Evolutionary conservation across 2,888 invertebrate species (phyloP).

Genomic region (Tortrix viridana): DNA sequence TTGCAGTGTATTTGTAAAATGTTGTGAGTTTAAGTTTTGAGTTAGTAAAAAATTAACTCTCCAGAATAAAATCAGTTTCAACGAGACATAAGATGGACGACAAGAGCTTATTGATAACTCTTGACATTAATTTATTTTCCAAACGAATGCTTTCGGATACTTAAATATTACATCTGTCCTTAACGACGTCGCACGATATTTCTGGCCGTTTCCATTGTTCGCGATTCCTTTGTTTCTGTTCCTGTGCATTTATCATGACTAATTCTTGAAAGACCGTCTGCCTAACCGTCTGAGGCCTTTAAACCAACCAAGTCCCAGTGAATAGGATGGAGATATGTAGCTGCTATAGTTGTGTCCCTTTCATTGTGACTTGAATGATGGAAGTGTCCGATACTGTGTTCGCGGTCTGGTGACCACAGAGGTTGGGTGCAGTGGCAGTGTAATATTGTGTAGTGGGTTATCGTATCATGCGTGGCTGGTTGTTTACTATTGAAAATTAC

Average conservation of each 20-base stretch:
- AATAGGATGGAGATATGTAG: no score
- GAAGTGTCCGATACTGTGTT: not conserved
- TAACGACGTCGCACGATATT: conserved; percentile 5
- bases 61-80: no score
- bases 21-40: no score
- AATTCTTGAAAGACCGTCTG: conserved; percentile 34
- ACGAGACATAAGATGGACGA: no score
- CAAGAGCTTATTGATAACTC: not conserved
- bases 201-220: conserved; percentile 10
- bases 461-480: not conserved
- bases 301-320: no score
- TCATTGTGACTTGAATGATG: no score
- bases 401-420: conserved; percentile 11
- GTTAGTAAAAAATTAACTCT: no score
- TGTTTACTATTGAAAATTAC: no score
- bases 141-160: not conserved
- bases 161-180: conserved; percentile 8
- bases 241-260: conserved; percentile 15
- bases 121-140: not conserved
- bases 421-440: not conserved
- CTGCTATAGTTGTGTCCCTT: no score
- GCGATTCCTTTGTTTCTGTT: conserved; percentile 12
- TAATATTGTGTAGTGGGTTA: conserved; percentile 7
- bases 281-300: conserved; percentile 2
- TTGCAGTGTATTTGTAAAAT: no score